A percentile compares a stretch with the other conserved stretches of the same genome.
phyloP scores from a whole-genome alignment of 2,888 invertebrate genomes.

The Agriopis aurantiaria region DNA sequence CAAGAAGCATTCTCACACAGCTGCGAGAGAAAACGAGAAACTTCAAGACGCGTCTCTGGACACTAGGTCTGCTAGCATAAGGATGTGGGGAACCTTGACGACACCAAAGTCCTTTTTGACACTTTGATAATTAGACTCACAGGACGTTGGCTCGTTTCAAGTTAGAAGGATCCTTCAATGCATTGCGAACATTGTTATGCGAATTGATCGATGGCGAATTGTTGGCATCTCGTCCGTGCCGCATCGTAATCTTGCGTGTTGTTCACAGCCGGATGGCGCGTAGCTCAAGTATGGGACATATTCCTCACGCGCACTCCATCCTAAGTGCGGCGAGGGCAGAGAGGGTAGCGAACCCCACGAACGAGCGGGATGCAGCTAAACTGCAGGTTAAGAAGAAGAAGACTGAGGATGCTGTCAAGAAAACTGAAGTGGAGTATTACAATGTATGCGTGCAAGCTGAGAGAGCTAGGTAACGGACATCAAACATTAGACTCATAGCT shows the following conservation, averaged over 20 bases:
- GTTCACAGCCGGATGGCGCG: conserved; percentile 77
- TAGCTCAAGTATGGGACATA: conserved; percentile 86
- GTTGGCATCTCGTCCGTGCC: conserved; percentile 19
- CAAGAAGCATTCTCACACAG: conserved; percentile 95
- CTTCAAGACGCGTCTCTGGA: conserved; percentile 91
- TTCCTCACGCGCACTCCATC: conserved; percentile 82
- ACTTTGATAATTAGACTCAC: conserved; percentile 19
- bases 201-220: conserved; percentile 59
- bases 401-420: conserved; percentile 95
- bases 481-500: background rate
- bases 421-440: conserved; percentile 97
- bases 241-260: conserved; percentile 17
- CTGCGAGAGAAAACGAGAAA: conserved; percentile 96
- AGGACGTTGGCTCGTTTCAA: conserved; percentile 51
- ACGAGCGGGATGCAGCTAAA: conserved; percentile 90
- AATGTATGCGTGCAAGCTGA: conserved; percentile 96
- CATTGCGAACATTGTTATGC: conserved; percentile 60
- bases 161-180: conserved; percentile 75
- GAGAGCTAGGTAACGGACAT: conserved; percentile 89
- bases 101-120: conserved; percentile 33
- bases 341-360: conserved; percentile 64
- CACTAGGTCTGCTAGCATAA: conserved; percentile 69
- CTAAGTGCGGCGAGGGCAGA: conserved; percentile 78
- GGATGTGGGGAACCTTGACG: conserved; percentile 34
- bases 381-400: conserved; percentile 95